A percentile compares a stretch with the other conserved stretches of the same genome.
Evolutionary conservation across 2,888 invertebrate genomes (phyloP).

Genomic region (Andrena trimmerana): DNA sequence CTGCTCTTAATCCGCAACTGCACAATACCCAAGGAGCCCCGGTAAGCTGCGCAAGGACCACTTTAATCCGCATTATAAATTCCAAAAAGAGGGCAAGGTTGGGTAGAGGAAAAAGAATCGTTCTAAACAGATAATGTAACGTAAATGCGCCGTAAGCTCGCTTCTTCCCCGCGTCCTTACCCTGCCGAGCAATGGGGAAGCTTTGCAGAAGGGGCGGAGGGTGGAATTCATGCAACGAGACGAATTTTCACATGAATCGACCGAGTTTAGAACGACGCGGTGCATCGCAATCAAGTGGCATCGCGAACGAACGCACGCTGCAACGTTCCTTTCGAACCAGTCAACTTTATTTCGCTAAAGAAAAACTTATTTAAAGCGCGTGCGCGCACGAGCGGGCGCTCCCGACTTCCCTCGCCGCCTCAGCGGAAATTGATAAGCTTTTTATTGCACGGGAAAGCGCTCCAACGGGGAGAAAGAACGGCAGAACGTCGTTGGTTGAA

Average conservation of each 20-base stretch:
- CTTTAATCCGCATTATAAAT: background rate
- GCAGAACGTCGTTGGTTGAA: constrained; percentile 33
- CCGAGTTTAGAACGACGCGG: background rate
- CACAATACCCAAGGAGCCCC: too few species aligned
- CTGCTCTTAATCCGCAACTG: too few species aligned
- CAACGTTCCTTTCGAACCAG: background rate
- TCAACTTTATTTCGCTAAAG: background rate
- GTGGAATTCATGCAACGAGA: background rate
- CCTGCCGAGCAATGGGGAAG: background rate
- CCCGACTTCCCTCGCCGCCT: constrained; percentile 21
- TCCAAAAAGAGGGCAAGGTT: background rate
- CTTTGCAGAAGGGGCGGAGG: background rate
- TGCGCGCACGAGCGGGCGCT: constrained; percentile 15
- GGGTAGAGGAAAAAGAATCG: background rate
- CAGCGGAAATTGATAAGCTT: constrained; percentile 59
- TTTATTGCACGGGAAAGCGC: constrained; percentile 37
- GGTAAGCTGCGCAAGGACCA: too few species aligned
- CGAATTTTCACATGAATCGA: constrained; percentile 38
- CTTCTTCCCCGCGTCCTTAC: background rate
- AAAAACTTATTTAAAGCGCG: constrained; percentile 31
- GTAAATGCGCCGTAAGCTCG: background rate
- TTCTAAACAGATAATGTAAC: background rate
- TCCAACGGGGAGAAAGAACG: constrained; percentile 4
- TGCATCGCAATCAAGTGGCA: constrained; percentile 25
- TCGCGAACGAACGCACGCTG: background rate